These are phyloP conservation scores for Rynchops niger DNA, from an alignment of 2,113 vertebrate species.

Conservation along the genomic window DNA sequence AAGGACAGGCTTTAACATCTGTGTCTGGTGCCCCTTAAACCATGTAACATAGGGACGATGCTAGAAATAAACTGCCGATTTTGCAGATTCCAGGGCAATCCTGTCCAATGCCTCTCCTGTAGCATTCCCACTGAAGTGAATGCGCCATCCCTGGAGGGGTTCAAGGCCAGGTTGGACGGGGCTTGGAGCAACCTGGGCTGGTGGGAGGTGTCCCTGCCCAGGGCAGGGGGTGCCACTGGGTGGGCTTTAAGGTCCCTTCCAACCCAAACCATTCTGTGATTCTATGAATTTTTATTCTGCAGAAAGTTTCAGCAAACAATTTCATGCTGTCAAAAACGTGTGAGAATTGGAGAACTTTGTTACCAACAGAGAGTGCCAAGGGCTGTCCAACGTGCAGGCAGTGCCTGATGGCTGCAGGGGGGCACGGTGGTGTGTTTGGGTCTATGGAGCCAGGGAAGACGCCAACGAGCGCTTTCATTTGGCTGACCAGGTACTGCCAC, in stretches of 20 bases:
- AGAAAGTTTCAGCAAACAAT: neutral
- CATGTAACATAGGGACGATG: fast-evolving
- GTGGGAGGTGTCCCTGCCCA: neutral
- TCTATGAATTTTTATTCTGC: neutral
- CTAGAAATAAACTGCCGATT: neutral
- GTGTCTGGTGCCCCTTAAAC: neutral
- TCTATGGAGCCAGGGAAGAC: neutral
- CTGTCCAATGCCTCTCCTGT: fast-evolving
- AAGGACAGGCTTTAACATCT: neutral
- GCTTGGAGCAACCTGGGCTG: neutral
- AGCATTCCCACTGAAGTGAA: neutral
- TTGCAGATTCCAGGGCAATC: neutral
- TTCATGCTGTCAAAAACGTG: fast-evolving
- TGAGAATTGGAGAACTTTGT: too few species aligned
- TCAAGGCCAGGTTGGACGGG: neutral
- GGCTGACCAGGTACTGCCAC: neutral
- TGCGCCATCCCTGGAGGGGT: neutral
- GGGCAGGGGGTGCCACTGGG: neutral
- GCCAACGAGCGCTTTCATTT: fast-evolving
- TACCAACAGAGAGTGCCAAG: neutral
- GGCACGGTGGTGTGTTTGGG: neutral
- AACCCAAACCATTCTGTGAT: neutral
- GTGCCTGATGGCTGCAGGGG: neutral
- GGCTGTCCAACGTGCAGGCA: fast-evolving
- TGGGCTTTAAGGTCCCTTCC: neutral